Evolutionary conservation across 1,140 invertebrate species (phyloP).

Genomic region (Aphelinus certus): DNA sequence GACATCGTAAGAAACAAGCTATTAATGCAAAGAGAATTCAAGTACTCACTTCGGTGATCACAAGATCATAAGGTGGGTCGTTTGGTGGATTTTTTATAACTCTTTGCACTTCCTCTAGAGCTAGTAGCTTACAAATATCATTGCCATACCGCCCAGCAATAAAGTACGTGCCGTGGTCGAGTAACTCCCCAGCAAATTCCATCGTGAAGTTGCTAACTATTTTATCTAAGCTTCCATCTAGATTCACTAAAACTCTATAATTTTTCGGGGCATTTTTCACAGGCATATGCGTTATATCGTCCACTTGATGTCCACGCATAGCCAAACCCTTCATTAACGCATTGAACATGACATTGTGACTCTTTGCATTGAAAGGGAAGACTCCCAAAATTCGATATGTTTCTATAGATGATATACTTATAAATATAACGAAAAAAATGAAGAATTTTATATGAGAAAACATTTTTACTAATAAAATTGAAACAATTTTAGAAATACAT

Average conservation of each 20-base stretch:
- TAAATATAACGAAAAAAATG: background rate
- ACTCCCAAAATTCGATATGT: constrained; percentile 48
- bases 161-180: constrained; percentile 18
- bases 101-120: constrained; percentile 32
- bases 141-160: constrained; percentile 27
- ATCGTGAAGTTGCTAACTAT: constrained; percentile 6
- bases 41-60: constrained; percentile 43
- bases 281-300: constrained; percentile 45
- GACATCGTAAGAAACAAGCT: too few species aligned
- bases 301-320: constrained; percentile 56
- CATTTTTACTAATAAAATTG: too few species aligned
- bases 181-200: background rate
- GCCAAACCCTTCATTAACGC: constrained; percentile 53
- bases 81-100: constrained; percentile 42
- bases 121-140: constrained; percentile 36
- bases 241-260: constrained; percentile 19
- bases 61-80: constrained; percentile 38
- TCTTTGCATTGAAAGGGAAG: constrained; percentile 51
- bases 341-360: constrained; percentile 56
- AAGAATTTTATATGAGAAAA: too few species aligned
- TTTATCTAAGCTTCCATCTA: constrained; percentile 8
- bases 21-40: too few species aligned
- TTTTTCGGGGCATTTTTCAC: constrained; percentile 13
- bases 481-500: too few species aligned
- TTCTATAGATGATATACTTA: background rate